Base-by-base conservation (phyloP, 2,888 invertebrate species). In the Pristionchus arcanus region DNA sequence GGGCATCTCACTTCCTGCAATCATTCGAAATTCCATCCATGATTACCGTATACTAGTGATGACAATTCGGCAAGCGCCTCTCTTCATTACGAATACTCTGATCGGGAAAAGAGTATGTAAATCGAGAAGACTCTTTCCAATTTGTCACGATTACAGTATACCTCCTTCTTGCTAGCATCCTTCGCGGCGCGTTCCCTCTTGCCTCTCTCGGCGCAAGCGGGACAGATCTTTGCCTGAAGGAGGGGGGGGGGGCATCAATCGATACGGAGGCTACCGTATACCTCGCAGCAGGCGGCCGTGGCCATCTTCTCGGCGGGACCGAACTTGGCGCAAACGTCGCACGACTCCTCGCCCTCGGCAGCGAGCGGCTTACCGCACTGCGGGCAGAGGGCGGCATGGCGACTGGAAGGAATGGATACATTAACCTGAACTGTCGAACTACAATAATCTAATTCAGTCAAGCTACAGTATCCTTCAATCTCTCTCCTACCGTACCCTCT, bases 251-350 rank as follows among this genome's bases (percentile, higher is more conserved):
- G n/a, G 53, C 81, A 77, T 53, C 49, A 28, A 81, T 81, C 81
- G n/a, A 49, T 81, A 74, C n/a, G 2, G 25, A 28, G 71, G 34
- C 87, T 86, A 81, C 66, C 77, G 59, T 86, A 74, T 84, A 91
- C 92, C 74, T 91, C 91, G 89, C 93, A 93, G 89, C 93, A 92
- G 31, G 91, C 90, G 37, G 92, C 74, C 3, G 87, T 49, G 21
- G 87, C 88, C 25, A 91, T 86, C 66, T 91, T 91, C 63, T 91
- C 92, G 16, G 77, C 86, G 25, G 92, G 85, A 11, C 87, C 63
- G 28, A 89, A 83, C 63, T 92, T 91, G 85, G 92, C 92, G 9
- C 90, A 87, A 11, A 92, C 92, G 25, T 91, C 92, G 88, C 93
- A 93, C 53, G 89, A 66, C 49, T 91, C 88, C 87, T 90, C 68